Conservation (phyloP, 2,888 invertebrate genomes). For the Drosophila imparisetae region DNA sequence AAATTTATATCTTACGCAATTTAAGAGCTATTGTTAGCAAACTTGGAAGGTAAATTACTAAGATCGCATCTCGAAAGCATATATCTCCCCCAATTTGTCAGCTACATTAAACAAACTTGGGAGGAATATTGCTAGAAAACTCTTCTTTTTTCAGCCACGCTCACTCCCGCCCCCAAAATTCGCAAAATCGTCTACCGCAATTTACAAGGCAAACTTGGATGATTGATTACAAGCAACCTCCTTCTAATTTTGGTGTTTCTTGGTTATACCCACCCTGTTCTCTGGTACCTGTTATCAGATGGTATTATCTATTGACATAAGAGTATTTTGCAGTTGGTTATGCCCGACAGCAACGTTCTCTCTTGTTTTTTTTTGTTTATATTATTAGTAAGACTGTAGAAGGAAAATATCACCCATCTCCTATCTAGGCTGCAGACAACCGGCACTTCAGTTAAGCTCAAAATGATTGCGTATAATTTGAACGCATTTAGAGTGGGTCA, state of each 20-base stretch:
- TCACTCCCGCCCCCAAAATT: too few relatives aligned
- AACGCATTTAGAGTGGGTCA: conserved; percentile 58
- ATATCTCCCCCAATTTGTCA: too few relatives aligned
- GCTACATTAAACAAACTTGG: too few relatives aligned
- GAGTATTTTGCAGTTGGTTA: neutral
- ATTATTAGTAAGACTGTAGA: conserved; percentile 11
- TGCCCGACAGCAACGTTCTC: neutral
- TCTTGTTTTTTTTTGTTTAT: conserved; percentile 13
- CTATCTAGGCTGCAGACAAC: conserved; percentile 45
- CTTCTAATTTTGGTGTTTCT: neutral
- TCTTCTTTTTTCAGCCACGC: too few relatives aligned
- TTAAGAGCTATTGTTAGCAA: too few relatives aligned
- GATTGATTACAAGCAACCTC: too few relatives aligned
- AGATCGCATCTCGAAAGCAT: too few relatives aligned
- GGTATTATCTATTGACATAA: neutral
- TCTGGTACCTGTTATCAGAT: neutral
- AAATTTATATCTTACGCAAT: too few relatives aligned
- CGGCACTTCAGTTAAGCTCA: conserved; percentile 69
- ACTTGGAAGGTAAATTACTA: too few relatives aligned
- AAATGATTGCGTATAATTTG: conserved; percentile 76
- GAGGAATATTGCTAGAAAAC: too few relatives aligned
- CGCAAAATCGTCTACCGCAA: too few relatives aligned
- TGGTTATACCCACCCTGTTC: neutral
- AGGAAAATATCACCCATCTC: neutral
- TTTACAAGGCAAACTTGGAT: too few relatives aligned